Conservation (phyloP, 2,113 vertebrate genomes). For the Scalopus aquaticus region DNA sequence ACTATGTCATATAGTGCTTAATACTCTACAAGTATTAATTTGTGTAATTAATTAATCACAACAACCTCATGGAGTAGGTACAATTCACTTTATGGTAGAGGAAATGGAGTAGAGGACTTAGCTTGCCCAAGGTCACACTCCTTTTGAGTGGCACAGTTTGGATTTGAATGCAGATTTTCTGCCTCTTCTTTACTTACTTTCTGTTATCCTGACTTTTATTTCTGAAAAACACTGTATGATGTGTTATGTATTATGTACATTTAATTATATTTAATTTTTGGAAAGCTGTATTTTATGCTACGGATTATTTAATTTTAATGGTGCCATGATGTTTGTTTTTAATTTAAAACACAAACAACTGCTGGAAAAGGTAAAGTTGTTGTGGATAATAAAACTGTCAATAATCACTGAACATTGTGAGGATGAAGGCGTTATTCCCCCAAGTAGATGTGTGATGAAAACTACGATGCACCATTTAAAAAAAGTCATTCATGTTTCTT, state of each 20-base stretch:
- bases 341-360: constrained; percentile 19
- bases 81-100: background rate
- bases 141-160: background rate
- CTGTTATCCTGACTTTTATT: constrained; percentile 17
- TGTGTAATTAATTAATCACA: constrained; percentile 12
- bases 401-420: constrained; percentile 11
- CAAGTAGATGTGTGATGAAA: constrained; percentile 9
- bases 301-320: background rate
- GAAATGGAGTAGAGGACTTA: background rate
- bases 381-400: background rate
- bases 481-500: constrained; percentile 1
- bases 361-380: background rate
- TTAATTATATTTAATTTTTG: constrained; percentile 30
- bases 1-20: constrained; percentile 1
- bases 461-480: background rate
- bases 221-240: background rate
- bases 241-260: background rate
- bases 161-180: background rate
- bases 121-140: background rate
- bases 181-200: background rate
- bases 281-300: background rate
- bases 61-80: background rate
- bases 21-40: background rate
- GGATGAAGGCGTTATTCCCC: background rate
- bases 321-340: background rate